These are phyloP conservation scores for Myrmecobius fasciatus DNA, from an alignment of 2,113 vertebrate genomes.

Conservation along the genomic window DNA sequence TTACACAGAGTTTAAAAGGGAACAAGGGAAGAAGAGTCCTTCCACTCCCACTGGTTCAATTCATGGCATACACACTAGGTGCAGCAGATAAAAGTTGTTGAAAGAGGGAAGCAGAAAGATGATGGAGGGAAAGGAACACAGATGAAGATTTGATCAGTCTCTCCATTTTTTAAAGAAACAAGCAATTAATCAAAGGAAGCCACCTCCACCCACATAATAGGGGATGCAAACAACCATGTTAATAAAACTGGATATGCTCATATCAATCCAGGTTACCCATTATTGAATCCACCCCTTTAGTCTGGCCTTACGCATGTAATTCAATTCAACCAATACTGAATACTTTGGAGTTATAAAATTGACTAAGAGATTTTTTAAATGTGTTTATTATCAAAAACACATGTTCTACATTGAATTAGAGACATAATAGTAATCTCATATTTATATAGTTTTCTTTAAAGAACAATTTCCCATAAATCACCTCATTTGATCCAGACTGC, in stretches of 20 bases:
- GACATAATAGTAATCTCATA: not conserved
- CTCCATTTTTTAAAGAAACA: not conserved
- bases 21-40: not conserved
- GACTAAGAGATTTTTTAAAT: not conserved
- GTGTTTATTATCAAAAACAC: not conserved
- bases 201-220: not conserved
- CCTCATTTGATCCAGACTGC: not conserved
- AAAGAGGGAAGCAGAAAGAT: not conserved
- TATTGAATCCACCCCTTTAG: not conserved
- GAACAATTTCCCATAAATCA: not conserved
- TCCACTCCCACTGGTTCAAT: not conserved
- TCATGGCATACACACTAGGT: not conserved
- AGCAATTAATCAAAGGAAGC: not conserved
- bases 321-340: not conserved
- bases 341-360: not conserved
- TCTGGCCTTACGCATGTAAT: not conserved
- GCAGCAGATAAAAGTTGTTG: not conserved
- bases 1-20: not conserved
- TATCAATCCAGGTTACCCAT: not conserved
- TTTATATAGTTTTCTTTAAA: not conserved
- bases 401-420: not conserved
- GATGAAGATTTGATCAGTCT: not conserved
- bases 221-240: not conserved
- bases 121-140: not conserved
- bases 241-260: not conserved